Base-by-base conservation (phyloP, 2,113 vertebrate species). In the Clarias magur region DNA sequence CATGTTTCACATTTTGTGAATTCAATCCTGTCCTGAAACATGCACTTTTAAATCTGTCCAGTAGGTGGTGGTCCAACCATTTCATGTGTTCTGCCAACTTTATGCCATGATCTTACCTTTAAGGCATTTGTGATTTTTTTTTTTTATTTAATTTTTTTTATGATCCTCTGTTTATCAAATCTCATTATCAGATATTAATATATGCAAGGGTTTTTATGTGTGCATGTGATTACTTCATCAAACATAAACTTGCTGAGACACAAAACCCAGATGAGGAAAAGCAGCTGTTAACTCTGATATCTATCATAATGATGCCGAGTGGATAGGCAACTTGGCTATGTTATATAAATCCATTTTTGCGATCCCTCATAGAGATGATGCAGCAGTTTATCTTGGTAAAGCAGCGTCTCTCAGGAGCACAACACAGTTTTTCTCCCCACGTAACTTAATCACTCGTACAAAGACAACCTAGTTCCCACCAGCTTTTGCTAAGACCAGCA, bases 61-160 rank as follows among this genome's bases (percentile, higher is more conserved):
- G 94, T 93, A 92, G 95, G 94, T 95, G 95, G 94, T 90, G 92
- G 88, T 95, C 88, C 94, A 93, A 91, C 92, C 89, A 91, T 85
- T 93, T 84, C 16, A 65, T 53, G 34, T 42, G 19, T 81, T 57
- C 12, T 87, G 83, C 76, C 86, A 80, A 68, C 42, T 54, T 48
- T 85, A 34, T 56, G 21, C 34, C 84, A 60, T 16, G 1, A 86
- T 67, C 16, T 21, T 70, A 53, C 13, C 19, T 86, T 80, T 80
- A 15, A 53, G 70, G 25, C 57, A 21, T n/a, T 19, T 11, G 53
- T 70, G 72, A 76, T 25, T 25, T 68, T 67, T 21, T 11, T 62
- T 42, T 9, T 16, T 48, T 17, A 5, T 53, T 48, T 42, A 42
- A 3, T 42, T 8, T 65, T 75, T 78, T 81, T 54, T 53, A 53